phyloP scores from a whole-genome alignment of 2,113 vertebrate genomes.

The Tiliqua scincoides region DNA sequence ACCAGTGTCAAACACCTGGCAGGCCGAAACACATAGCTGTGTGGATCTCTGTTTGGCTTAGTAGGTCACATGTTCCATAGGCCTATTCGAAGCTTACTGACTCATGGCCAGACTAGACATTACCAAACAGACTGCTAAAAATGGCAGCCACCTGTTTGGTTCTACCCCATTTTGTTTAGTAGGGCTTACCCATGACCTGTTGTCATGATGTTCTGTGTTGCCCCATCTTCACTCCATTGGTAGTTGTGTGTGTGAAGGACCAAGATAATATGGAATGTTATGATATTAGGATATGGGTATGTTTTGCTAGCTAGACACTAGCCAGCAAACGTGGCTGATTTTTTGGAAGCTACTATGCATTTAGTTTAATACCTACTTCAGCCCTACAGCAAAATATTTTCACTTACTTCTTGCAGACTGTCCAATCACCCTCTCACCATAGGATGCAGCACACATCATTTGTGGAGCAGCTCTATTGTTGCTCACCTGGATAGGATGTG shows the following conservation, averaged over 20 bases:
- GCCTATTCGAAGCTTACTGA: not conserved
- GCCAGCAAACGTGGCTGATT: not conserved
- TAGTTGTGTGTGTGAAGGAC: no score
- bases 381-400: no score
- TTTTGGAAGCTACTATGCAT: not conserved
- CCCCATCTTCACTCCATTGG: no score
- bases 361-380: not conserved
- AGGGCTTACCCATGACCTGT: no score
- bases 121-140: not conserved
- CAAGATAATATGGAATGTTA: not conserved
- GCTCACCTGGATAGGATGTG: no score
- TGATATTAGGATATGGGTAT: not conserved
- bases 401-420: no score
- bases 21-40: not conserved
- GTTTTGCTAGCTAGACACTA: not conserved
- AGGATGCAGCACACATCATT: no score
- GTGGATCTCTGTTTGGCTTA: not conserved
- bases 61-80: not conserved
- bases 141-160: not conserved
- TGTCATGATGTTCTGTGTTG: no score
- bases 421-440: no score
- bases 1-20: not conserved
- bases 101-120: not conserved
- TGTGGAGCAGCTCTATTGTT: no score
- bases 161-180: not conserved